These are phyloP conservation scores for Sialis lutaria DNA, from an alignment of 2,888 invertebrate species.

Conservation along the genomic window DNA sequence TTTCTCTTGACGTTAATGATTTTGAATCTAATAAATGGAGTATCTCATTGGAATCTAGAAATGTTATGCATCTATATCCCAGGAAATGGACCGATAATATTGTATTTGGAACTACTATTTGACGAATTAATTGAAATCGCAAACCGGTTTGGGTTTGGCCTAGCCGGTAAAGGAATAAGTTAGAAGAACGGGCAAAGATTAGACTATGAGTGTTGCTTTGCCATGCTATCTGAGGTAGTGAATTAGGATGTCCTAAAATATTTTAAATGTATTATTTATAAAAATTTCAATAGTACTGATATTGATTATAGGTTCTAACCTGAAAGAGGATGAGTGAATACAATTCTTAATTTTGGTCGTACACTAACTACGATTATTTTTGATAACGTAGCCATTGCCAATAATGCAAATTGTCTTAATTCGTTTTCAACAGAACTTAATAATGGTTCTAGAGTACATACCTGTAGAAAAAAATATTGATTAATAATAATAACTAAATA, in stretches of 20 bases:
- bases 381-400: conserved; percentile 88
- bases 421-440: conserved; percentile 35
- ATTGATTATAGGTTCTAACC: conserved; percentile 20
- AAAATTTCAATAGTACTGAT: neutral
- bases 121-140: conserved; percentile 45
- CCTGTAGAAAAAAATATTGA: too few species aligned
- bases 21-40: conserved; percentile 31
- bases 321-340: conserved; percentile 59
- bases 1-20: conserved; percentile 35
- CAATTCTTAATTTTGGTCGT: conserved; percentile 56
- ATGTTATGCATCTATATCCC: conserved; percentile 64
- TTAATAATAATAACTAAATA: too few species aligned
- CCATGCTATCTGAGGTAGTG: conserved; percentile 85
- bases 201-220: conserved; percentile 75
- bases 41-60: conserved; percentile 72
- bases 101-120: conserved; percentile 53
- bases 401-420: conserved; percentile 54
- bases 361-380: conserved; percentile 70
- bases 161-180: conserved; percentile 74
- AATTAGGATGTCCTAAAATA: conserved; percentile 29
- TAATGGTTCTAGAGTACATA: conserved; percentile 56
- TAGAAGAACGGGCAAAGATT: conserved; percentile 72
- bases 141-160: conserved; percentile 30
- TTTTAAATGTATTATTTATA: neutral
- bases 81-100: conserved; percentile 65